A percentile compares a stretch with the other conserved stretches of the same genome.
phyloP scores from a whole-genome alignment of 2,888 invertebrate genomes.

The Pyrochroa serraticornis region DNA sequence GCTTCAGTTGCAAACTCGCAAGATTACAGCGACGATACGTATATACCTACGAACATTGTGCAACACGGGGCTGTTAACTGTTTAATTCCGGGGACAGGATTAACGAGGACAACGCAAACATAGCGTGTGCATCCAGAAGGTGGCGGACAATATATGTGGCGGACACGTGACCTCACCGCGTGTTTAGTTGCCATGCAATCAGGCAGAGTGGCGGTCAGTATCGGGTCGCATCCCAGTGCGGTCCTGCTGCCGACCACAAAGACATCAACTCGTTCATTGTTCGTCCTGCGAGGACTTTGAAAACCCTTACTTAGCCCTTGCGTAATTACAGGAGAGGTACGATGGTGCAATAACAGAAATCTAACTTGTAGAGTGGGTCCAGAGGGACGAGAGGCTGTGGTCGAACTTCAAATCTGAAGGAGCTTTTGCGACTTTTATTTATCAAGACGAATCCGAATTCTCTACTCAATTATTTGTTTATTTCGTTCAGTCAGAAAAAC shows the following conservation, averaged over 20 bases:
- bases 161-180: slow-evolving; percentile 42
- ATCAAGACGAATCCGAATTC: no score
- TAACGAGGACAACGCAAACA: background rate
- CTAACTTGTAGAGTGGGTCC: no score
- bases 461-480: no score
- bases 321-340: no score
- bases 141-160: slow-evolving; percentile 44
- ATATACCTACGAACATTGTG: background rate
- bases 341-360: no score
- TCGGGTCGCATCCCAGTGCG: slow-evolving; percentile 30
- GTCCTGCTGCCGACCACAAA: slow-evolving; percentile 35
- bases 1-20: background rate
- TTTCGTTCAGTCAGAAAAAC: no score
- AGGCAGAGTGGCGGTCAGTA: slow-evolving; percentile 48
- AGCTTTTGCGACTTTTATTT: no score
- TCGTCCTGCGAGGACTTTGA: slow-evolving; percentile 19
- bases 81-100: background rate
- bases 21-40: background rate
- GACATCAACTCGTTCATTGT: slow-evolving; percentile 27
- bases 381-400: no score
- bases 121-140: background rate
- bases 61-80: background rate
- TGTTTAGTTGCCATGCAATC: slow-evolving; percentile 46
- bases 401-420: no score
- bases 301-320: background rate